A percentile compares a stretch with the other conserved stretches of the same genome.
Evolutionary conservation across 2,888 invertebrate genomes (phyloP).

Genomic region (Lasioglossum leucozonium): DNA sequence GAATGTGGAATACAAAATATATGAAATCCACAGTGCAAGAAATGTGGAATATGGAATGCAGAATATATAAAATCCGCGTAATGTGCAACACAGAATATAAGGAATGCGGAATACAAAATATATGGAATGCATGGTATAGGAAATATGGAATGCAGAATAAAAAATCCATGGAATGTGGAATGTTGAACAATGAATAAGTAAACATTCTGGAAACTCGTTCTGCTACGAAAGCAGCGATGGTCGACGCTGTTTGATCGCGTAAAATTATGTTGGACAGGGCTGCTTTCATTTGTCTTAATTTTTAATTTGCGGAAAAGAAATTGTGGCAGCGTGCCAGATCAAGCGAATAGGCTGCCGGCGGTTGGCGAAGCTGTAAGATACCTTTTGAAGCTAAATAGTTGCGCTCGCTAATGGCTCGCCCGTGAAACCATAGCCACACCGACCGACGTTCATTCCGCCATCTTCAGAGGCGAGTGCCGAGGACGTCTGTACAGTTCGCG

Average conservation of each 20-base stretch:
- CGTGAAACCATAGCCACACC: neutral
- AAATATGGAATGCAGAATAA: no score
- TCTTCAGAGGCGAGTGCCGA: neutral
- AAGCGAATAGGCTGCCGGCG: neutral
- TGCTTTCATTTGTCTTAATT: neutral
- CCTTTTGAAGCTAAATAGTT: conserved; percentile 10
- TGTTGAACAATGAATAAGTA: neutral
- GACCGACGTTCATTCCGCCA: neutral
- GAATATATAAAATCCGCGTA: no score
- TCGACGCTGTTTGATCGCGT: neutral
- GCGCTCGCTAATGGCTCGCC: conserved; percentile 21
- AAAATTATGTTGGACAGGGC: neutral
- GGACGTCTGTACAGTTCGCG: neutral
- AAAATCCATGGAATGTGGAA: no score
- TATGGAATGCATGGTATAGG: no score
- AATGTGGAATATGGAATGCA: no score
- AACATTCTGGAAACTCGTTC: neutral
- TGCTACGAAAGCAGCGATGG: neutral
- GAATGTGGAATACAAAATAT: no score
- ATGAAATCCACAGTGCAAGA: no score
- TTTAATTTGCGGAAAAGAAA: conserved; percentile 6
- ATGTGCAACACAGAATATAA: no score
- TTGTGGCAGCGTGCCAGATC: conserved; percentile 3
- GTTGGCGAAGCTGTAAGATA: neutral
- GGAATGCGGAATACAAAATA: no score